phyloP scores from a whole-genome alignment of 2,113 vertebrate species.

The Patagioenas fasciata region DNA sequence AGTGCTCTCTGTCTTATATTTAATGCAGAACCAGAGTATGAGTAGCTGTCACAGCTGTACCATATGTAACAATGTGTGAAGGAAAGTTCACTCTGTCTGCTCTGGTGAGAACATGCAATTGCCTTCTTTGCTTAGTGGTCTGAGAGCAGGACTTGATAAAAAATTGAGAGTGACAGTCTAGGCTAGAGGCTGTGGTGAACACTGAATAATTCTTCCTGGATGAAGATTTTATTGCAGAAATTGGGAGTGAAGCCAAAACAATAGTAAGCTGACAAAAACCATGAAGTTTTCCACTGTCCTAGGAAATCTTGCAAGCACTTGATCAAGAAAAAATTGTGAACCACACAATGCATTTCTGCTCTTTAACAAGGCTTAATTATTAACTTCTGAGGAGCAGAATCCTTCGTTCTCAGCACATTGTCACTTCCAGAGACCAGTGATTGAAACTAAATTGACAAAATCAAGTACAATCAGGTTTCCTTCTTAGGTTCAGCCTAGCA shows the following conservation, averaged over 20 bases:
- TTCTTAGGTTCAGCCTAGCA: neutral
- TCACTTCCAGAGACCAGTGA: neutral
- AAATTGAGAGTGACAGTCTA: neutral
- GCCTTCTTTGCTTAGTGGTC: neutral
- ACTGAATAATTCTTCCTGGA: neutral
- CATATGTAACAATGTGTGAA: neutral
- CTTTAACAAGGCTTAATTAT: neutral
- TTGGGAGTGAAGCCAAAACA: neutral
- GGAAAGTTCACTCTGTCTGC: neutral
- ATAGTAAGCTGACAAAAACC: neutral
- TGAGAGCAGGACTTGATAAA: neutral
- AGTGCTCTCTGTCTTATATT: neutral
- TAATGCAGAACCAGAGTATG: neutral
- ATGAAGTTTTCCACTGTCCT: neutral
- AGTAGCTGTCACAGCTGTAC: constrained; percentile 30
- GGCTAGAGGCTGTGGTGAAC: neutral
- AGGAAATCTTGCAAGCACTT: neutral
- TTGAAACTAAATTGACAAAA: neutral
- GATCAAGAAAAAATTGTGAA: neutral
- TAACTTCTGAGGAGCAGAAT: neutral
- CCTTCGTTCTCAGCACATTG: neutral
- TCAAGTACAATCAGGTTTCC: neutral
- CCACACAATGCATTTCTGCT: neutral
- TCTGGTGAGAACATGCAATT: neutral
- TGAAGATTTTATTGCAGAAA: neutral